A percentile compares a stretch with the other conserved stretches of the same genome.
Conservation (phyloP, 2,797 vertebrate species). For the Prunella strophiata region DNA sequence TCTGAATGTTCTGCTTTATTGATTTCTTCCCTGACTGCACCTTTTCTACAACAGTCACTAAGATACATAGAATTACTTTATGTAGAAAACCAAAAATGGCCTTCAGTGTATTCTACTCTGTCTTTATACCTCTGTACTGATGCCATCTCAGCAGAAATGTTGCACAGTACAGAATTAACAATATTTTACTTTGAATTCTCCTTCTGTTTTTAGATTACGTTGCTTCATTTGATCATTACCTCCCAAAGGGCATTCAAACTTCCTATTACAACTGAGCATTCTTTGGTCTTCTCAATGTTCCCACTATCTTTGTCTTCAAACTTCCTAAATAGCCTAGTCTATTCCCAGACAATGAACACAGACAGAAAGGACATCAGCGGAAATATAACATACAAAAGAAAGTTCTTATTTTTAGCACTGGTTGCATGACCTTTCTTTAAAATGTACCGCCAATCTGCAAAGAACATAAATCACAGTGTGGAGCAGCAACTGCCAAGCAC, state of each 20-base stretch:
- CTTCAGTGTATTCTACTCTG: not conserved
- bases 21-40: not conserved
- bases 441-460: not conserved
- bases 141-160: not conserved
- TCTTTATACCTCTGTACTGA: not conserved
- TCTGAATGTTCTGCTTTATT: not conserved
- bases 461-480: not conserved
- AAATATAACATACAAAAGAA: not conserved
- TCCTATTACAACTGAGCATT: not conserved
- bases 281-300: not conserved
- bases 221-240: not conserved
- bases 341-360: not conserved
- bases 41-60: not conserved
- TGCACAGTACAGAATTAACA: not conserved
- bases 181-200: not conserved
- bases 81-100: not conserved
- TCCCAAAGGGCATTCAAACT: not conserved
- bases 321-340: not conserved
- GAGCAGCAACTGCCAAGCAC: not conserved
- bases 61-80: not conserved
- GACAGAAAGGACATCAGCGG: not conserved
- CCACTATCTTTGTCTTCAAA: not conserved
- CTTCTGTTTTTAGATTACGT: not conserved
- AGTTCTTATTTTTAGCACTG: not conserved
- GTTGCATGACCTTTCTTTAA: not conserved